Conservation (phyloP, 2,797 vertebrate species). For the Cuniculus paca region DNA sequence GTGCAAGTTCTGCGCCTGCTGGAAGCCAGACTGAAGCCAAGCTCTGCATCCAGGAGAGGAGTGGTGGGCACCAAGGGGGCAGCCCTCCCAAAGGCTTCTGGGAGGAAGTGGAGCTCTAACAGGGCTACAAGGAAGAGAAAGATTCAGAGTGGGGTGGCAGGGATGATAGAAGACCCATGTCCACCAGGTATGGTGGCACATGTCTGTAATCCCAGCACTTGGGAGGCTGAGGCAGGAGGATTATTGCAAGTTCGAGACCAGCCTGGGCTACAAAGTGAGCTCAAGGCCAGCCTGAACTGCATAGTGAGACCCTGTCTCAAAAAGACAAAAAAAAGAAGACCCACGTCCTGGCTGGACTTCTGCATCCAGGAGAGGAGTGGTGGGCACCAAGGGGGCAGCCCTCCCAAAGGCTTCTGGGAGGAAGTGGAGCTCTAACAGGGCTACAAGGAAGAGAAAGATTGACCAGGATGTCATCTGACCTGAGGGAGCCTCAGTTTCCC, state of each 20-base stretch:
- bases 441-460: fast-evolving
- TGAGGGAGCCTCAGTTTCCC: background rate
- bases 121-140: fast-evolving
- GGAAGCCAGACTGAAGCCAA: background rate
- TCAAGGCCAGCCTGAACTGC: no score
- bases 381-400: no score
- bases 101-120: background rate
- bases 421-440: fast-evolving
- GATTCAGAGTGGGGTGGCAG: no score
- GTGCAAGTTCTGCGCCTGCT: background rate
- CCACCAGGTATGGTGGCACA: no score
- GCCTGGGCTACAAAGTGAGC: no score
- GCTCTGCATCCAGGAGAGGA: background rate
- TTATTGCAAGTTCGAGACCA: no score
- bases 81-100: background rate
- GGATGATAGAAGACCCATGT: background rate
- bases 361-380: no score
- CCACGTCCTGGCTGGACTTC: fast-evolving
- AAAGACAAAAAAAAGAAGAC: no score
- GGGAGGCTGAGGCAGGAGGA: no score
- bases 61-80: no score
- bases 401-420: background rate
- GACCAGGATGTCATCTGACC: fast-evolving
- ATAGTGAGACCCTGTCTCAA: no score
- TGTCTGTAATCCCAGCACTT: no score